Evolutionary conservation across 2,113 vertebrate species (phyloP).

Genomic region (Seriola dumerili): DNA sequence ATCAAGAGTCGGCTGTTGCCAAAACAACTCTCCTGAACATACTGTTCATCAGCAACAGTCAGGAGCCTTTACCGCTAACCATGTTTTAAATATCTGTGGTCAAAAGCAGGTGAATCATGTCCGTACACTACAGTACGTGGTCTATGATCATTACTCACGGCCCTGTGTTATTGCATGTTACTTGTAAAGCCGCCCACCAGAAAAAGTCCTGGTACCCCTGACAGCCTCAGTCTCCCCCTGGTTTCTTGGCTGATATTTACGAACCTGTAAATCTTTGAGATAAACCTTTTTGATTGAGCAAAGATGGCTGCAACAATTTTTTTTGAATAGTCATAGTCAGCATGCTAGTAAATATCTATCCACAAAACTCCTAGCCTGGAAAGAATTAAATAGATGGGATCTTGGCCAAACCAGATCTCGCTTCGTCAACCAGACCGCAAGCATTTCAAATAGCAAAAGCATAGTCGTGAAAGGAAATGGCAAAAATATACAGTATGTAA

Average conservation of each 20-base stretch:
- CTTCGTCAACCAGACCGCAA: neutral
- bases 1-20: neutral
- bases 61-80: neutral
- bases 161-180: neutral
- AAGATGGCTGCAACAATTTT: neutral
- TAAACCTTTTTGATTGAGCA: neutral
- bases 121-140: neutral
- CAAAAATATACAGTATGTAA: neutral
- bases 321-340: neutral
- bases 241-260: neutral
- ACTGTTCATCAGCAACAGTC: neutral
- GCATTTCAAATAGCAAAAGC: neutral
- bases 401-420: neutral
- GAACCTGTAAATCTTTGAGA: neutral
- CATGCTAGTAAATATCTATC: constrained; percentile 1
- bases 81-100: neutral
- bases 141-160: neutral
- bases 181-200: neutral
- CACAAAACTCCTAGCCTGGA: neutral
- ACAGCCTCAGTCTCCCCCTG: neutral
- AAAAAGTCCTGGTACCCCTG: neutral
- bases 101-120: constrained; percentile 6
- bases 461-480: neutral
- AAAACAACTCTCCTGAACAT: neutral
- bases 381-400: neutral